These are phyloP conservation scores for Chrysopilus asiliformis DNA, from an alignment of 2,888 invertebrate species.

Conservation along the genomic window DNA sequence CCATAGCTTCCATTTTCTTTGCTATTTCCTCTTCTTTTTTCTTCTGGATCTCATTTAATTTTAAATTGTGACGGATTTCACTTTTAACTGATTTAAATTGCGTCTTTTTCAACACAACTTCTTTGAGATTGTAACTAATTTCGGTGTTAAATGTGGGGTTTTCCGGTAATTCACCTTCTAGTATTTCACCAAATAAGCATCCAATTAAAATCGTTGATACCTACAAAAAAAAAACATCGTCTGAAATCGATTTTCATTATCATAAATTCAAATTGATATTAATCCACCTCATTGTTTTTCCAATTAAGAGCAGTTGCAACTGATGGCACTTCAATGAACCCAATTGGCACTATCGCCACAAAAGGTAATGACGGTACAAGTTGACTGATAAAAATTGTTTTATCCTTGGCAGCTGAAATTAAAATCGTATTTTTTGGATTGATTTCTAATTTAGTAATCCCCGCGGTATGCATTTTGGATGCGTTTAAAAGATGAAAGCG, in stretches of 20 bases:
- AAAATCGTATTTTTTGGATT: constrained; percentile 44
- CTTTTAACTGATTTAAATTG: constrained; percentile 48
- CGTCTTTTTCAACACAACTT: constrained; percentile 29
- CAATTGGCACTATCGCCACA: constrained; percentile 45
- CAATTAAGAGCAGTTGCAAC: constrained; percentile 52
- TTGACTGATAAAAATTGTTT: constrained; percentile 53
- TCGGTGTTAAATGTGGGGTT: constrained; percentile 28
- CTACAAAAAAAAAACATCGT: constrained; percentile 1
- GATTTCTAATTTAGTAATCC: constrained; percentile 47
- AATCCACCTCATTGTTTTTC: constrained; percentile 43
- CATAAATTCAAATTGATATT: background rate
- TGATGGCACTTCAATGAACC: constrained; percentile 51
- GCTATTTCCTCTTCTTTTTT: constrained; percentile 40
- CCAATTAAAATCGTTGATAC: constrained; percentile 39
- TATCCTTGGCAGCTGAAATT: constrained; percentile 53
- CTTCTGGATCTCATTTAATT: constrained; percentile 41
- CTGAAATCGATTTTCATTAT: too few species aligned
- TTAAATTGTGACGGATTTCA: constrained; percentile 43
- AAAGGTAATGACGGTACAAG: constrained; percentile 34
- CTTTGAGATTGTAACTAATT: constrained; percentile 36
- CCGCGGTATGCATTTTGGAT: constrained; percentile 53
- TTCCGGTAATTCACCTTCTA: constrained; percentile 39
- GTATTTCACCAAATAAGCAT: constrained; percentile 41
- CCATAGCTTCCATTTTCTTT: constrained; percentile 44
- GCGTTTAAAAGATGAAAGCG: constrained; percentile 34